Base-by-base conservation (phyloP, 2,888 invertebrate genomes). In the Dolomedes plantarius region DNA sequence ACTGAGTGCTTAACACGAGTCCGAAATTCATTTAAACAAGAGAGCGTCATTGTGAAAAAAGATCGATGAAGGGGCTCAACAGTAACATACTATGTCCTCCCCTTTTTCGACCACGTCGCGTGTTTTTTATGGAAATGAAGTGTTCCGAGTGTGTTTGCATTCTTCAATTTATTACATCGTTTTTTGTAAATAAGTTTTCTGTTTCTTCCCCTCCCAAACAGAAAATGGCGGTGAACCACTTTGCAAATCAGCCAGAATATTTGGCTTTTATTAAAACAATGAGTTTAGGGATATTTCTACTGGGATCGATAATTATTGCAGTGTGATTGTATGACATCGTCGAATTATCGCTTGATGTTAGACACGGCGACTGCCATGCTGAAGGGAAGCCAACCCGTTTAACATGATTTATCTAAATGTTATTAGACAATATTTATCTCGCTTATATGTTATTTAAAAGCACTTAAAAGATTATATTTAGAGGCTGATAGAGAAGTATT, bases 1-100 rank as follows among this genome's bases (percentile, higher is more conserved):
- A 74, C 62, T 23, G 36, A 39, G 23, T 74, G 64, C 64, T 74
- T 74, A 74, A 74, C 74, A 64, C 36, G 64, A 62, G 74, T 56
- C 29, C 27, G 50, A 72, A 46, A 67, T 56, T 67, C 36, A 31
- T 31, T 67, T 67, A 31, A 67, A 67, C 67, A 31, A 9, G 19
- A 32, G 36, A 23, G 9, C 19, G 36, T 5, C 27, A n/a, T 36
- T 32, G 19, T 67, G 67, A 36, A 36, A 7, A 32, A 19, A 16
- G n/a, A 67, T 67, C 36, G 19, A 67, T 67, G 31, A 32, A 67
- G 19, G 11, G 23, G 1, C 2, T 13, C 7, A 16, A 23, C 56
- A 23, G 56, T 23, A 56, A 23, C 23, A 11, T 56, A 23, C 23
- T 6, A 23, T 56, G 56, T 23, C 56, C 19, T 23, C 23, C 46